Evolutionary conservation across 35 echinoderm and acorn worm genomes (phyloP).

Genomic region (Holothuria glaberrima): DNA sequence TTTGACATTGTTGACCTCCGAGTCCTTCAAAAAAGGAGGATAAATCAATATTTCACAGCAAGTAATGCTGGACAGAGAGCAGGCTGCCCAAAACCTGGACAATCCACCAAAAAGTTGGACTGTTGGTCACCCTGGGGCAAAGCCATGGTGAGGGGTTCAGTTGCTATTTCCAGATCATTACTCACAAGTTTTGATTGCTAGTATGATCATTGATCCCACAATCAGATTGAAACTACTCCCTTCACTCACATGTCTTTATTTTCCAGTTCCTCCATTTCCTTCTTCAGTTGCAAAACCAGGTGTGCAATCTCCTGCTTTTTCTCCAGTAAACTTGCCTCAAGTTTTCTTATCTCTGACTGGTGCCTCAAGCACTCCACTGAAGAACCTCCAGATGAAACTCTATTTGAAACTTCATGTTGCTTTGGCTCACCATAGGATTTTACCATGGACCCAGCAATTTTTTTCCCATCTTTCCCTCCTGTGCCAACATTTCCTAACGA

Average conservation of each 20-base stretch:
- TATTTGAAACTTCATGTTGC: not conserved
- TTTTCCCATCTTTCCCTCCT: not conserved
- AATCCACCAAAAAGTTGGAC: too few species aligned
- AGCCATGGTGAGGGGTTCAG: too few species aligned
- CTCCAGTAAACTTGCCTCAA: slow-evolving; percentile 31
- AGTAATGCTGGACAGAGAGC: too few species aligned
- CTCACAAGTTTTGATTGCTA: too few species aligned
- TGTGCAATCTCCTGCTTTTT: slow-evolving; percentile 19
- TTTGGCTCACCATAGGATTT: not conserved
- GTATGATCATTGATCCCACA: too few species aligned
- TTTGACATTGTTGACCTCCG: too few species aligned
- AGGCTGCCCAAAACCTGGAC: too few species aligned
- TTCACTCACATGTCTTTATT: slow-evolving; percentile 23
- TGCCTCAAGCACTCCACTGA: not conserved
- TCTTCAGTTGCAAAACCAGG: slow-evolving; percentile 24
- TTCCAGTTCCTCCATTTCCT: slow-evolving; percentile 43
- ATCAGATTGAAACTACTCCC: too few species aligned
- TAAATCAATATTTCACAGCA: too few species aligned
- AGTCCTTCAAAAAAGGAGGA: too few species aligned
- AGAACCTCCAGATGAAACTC: not conserved
- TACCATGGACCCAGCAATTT: not conserved
- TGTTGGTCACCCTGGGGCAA: too few species aligned
- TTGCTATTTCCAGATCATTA: too few species aligned
- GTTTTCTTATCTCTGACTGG: not conserved
- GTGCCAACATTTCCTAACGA: not conserved